Evolutionary conservation across 2,113 vertebrate genomes (phyloP).

Genomic region (Sinocyclocheilus anshuiensis): DNA sequence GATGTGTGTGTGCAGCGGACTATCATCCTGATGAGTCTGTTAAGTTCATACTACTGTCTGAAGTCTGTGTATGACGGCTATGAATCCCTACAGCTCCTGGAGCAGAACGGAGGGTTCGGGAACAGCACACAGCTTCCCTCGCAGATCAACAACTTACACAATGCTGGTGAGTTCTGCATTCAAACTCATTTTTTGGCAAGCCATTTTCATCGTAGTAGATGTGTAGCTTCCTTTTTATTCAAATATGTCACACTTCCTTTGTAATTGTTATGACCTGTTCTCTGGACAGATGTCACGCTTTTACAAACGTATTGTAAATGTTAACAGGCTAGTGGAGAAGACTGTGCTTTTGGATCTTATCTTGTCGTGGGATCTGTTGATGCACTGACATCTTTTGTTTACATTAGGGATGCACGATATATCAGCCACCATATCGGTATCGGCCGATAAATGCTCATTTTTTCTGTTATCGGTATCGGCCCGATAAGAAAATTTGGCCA

Average conservation of each 20-base stretch:
- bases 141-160: constrained; percentile 80
- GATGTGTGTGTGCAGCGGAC: background rate
- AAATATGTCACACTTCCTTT: background rate
- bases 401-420: too few relatives aligned
- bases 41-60: constrained; percentile 74
- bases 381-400: background rate
- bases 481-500: too few relatives aligned
- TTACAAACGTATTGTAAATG: background rate
- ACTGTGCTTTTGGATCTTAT: background rate
- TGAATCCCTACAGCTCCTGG: constrained; percentile 85
- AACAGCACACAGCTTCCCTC: constrained; percentile 78
- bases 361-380: background rate
- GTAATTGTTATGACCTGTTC: background rate
- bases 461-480: too few relatives aligned
- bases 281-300: background rate
- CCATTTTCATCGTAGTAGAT: background rate
- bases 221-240: background rate
- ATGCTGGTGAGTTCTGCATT: constrained; percentile 78
- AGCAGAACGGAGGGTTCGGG: constrained; percentile 94
- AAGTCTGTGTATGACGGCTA: constrained; percentile 67
- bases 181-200: background rate
- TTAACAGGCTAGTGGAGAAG: background rate
- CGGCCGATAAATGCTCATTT: too few relatives aligned
- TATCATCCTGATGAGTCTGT: constrained; percentile 63
- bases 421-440: too few relatives aligned